Evolutionary conservation across 2,113 vertebrate species (phyloP), one percentile per base, ranked within the genome.

Genomic region (Camelus bactrianus): DNA sequence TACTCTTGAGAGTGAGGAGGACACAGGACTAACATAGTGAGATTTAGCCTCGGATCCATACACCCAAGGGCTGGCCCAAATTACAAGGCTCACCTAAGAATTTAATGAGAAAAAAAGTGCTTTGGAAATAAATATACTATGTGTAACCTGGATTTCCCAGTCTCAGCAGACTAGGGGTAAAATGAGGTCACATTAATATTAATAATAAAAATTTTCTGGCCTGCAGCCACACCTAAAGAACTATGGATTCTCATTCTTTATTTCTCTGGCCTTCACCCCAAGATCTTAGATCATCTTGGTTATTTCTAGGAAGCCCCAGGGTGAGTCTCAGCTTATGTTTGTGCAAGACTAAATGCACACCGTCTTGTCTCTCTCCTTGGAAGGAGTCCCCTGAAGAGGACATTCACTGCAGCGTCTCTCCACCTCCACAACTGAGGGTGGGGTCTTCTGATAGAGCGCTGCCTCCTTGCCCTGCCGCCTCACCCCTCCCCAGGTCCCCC

Each of bases 171-270:
- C 46, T 94, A 32, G 91, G 82, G 93, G 62, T 97, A 94, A 96
- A 96, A 97, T 75, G 46, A 93, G 85, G 85, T 95, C 85, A 89
- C 62, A 94, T 98, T 93, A 96, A 96, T 95, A 97, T 96, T 94
- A 92, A 96, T 89, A 87, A 96, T 92, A 42, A 80, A 72, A 35
- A 58, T 38, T 82, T 89, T 30, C 80, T 95, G 76, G 72, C 22
- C 77, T 58, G 24, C 35, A 95, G 81, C 67, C 88, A 56, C 17
- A 93, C 85, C 81, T 77, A 72, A 85, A 91, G 52, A 94, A 58
- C 62, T 72, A 28, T 48, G 89, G 35, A 91, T 89, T 89, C 56
- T 89, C 50, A 93, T 91, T 75, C 64, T 72, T 95, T 56, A 80
- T 73, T 69, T 28, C 10, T 22, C 42, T 73, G n/a, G 38, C 62